Conservation (phyloP, 2,113 vertebrate genomes). For the Etia nguti region DNA sequence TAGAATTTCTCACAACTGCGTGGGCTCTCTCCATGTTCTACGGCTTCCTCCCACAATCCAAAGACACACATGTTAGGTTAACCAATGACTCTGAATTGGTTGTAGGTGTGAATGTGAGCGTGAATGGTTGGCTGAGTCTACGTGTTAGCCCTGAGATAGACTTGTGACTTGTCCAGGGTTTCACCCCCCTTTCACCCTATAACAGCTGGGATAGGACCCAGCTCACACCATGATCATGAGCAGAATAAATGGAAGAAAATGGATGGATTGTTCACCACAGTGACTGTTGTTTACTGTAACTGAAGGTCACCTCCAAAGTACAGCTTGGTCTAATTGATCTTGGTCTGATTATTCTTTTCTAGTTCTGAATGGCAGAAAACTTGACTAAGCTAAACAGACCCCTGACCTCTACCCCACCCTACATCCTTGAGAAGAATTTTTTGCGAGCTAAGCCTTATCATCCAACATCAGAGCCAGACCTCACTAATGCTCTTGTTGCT, state of each 20-base stretch:
- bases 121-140: background rate
- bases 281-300: background rate
- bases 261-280: background rate
- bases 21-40: too few species aligned
- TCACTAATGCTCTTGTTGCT: background rate
- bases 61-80: background rate
- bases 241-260: background rate
- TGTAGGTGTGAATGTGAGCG: background rate
- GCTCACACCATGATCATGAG: background rate
- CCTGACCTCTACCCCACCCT: background rate
- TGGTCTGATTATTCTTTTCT: background rate
- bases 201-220: background rate
- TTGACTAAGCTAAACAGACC: background rate
- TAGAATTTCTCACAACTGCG: background rate
- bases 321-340: background rate
- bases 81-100: background rate
- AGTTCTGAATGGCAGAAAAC: background rate
- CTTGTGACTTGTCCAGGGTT: background rate
- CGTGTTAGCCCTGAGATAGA: background rate
- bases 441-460: background rate
- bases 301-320: background rate
- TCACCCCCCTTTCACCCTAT: background rate
- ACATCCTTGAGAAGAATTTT: background rate
- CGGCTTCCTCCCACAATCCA: background rate
- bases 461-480: background rate